Conservation (phyloP, 2,888 invertebrate species). For the Drosophila borborema region DNA sequence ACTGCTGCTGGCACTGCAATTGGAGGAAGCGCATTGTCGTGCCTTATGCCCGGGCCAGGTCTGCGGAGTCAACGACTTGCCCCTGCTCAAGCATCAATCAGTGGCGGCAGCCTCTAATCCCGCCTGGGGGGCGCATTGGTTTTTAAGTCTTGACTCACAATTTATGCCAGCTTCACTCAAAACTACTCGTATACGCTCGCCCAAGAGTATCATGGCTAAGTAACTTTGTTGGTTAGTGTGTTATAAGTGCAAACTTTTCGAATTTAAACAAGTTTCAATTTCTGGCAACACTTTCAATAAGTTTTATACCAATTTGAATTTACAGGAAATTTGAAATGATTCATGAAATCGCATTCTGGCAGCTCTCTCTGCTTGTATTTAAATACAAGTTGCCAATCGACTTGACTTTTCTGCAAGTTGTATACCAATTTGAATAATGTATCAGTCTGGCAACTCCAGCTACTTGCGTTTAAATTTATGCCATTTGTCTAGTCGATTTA, state of each 20-base stretch:
- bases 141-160: slow-evolving; percentile 48
- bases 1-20: slow-evolving; percentile 13
- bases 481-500: not conserved
- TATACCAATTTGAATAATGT: too few relatives aligned
- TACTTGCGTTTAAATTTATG: not conserved
- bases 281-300: not conserved
- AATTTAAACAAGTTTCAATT: not conserved
- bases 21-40: slow-evolving; percentile 31
- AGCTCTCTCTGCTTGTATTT: not conserved
- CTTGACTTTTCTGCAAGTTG: too few relatives aligned
- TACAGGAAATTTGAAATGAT: not conserved
- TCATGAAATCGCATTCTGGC: not conserved
- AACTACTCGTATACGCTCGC: slow-evolving; percentile 23
- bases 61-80: slow-evolving; percentile 48
- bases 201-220: not conserved
- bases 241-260: not conserved
- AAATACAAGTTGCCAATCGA: not conserved
- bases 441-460: not conserved
- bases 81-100: slow-evolving; percentile 37
- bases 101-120: slow-evolving; percentile 60
- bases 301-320: not conserved
- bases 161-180: slow-evolving; percentile 62
- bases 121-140: slow-evolving; percentile 56
- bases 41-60: slow-evolving; percentile 28
- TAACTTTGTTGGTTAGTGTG: not conserved